Conservation (phyloP, 2,888 invertebrate species). For the Alsophila aescularia region DNA sequence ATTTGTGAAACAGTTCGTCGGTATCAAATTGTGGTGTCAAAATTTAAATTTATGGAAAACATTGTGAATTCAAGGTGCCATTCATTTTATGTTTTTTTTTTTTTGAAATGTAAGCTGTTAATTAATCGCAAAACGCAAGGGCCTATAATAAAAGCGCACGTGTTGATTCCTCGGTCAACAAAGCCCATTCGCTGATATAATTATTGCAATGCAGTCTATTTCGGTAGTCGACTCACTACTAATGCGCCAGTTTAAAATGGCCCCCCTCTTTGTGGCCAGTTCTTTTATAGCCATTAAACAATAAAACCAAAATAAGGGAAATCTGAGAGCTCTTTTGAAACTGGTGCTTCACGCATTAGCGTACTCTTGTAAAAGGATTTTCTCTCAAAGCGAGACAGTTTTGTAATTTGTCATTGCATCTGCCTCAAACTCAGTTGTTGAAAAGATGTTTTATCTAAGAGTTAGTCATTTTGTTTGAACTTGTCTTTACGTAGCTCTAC, state of each 20-base stretch:
- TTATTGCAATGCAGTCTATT: conserved; percentile 79
- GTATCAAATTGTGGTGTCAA: conserved; percentile 49
- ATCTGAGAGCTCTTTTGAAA: conserved; percentile 49
- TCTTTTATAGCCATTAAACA: conserved; percentile 42
- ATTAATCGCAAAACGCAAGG: conserved; percentile 5
- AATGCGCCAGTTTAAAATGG: conserved; percentile 55
- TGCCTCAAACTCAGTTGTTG: conserved; percentile 44
- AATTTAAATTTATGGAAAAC: conserved; percentile 40
- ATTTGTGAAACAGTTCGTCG: conserved; percentile 7
- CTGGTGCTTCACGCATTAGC: conserved; percentile 54
- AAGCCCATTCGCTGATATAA: conserved; percentile 78
- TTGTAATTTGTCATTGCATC: conserved; percentile 54
- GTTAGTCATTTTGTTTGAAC: conserved; percentile 13
- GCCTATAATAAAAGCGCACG: conserved; percentile 47
- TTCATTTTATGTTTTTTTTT: neutral
- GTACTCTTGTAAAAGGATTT: conserved; percentile 59
- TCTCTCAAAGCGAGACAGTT: conserved; percentile 54
- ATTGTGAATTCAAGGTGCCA: neutral
- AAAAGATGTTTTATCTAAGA: conserved; percentile 25
- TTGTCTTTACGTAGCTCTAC: neutral
- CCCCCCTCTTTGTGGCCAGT: conserved; percentile 40
- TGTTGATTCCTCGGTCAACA: conserved; percentile 63
- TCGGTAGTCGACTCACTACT: conserved; percentile 67
- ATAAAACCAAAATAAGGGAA: conserved; percentile 46
- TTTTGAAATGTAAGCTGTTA: neutral